Percentiles rank a stretch among this genome's conserved stretches.
These are phyloP conservation scores for Mormyrus lacerda DNA, from an alignment of 2,113 vertebrate species.

Conservation along the genomic window DNA sequence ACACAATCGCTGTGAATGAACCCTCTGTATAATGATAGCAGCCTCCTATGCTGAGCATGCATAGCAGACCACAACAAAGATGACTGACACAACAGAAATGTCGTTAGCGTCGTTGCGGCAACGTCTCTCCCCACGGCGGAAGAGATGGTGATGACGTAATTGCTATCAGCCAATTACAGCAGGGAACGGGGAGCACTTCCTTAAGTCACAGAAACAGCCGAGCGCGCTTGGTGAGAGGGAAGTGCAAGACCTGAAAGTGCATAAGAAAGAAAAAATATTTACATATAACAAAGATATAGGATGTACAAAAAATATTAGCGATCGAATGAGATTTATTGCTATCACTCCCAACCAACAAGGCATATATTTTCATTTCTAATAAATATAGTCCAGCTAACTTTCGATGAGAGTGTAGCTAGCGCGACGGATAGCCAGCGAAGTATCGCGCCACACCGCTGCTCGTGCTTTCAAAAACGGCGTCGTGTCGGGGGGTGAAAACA, in stretches of 20 bases:
- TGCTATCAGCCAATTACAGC: conserved; percentile 2
- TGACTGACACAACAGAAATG: background rate
- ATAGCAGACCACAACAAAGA: background rate
- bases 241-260: background rate
- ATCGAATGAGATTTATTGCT: background rate
- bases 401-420: background rate
- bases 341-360: background rate
- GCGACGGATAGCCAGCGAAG: background rate
- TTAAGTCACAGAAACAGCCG: conserved; percentile 4
- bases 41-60: background rate
- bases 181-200: conserved; percentile 6
- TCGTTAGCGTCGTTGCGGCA: background rate
- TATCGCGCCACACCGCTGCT: background rate
- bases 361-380: background rate
- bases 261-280: background rate
- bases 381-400: conserved; percentile 11
- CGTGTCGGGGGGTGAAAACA: background rate
- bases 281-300: background rate
- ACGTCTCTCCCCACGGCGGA: background rate
- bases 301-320: background rate
- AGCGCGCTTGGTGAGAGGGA: conserved; percentile 18
- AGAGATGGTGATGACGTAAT: background rate
- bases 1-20: background rate
- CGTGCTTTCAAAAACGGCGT: background rate
- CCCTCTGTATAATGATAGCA: background rate